phyloP scores from a whole-genome alignment of 53 echinoderm and acorn worm genomes.

The Paracentrotus lividus region DNA sequence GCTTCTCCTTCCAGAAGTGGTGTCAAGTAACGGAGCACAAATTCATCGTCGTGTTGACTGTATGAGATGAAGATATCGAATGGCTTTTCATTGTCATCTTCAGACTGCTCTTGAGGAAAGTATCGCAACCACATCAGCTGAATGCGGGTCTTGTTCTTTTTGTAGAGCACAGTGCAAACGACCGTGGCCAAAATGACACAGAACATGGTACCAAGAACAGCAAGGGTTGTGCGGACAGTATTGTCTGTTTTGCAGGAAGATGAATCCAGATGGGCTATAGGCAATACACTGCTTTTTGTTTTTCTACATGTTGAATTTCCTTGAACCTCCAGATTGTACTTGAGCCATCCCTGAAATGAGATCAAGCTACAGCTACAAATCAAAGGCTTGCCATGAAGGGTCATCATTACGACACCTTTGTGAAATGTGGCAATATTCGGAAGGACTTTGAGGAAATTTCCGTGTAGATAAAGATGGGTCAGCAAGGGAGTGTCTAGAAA shows the following conservation, averaged over 20 bases:
- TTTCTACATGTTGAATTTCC: not conserved
- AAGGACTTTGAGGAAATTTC: not conserved
- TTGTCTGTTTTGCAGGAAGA: not conserved
- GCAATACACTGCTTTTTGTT: not conserved
- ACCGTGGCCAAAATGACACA: not conserved
- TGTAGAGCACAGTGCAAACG: not conserved
- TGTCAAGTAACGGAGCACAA: constrained; percentile 22
- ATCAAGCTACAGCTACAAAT: constrained; percentile 38
- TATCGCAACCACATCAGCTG: not conserved
- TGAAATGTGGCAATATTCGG: not conserved
- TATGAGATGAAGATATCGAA: constrained; percentile 66
- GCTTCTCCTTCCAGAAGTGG: constrained; percentile 43
- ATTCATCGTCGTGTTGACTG: constrained; percentile 58
- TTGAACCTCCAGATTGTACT: not conserved
- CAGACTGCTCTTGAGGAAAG: not conserved
- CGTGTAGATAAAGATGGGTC: constrained; percentile 8
- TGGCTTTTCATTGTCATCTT: constrained; percentile 35
- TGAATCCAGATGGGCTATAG: not conserved
- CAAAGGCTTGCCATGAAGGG: not conserved
- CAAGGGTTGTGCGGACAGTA: not conserved
- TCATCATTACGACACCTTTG: not conserved
- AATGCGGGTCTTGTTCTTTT: not conserved
- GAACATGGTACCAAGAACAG: not conserved
- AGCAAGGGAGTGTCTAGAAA: not conserved
- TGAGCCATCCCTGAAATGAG: constrained; percentile 13